A percentile compares a stretch with the other conserved stretches of the same genome.
Conservation (phyloP, 1,140 invertebrate species). For the Steinernema feltiae region DNA sequence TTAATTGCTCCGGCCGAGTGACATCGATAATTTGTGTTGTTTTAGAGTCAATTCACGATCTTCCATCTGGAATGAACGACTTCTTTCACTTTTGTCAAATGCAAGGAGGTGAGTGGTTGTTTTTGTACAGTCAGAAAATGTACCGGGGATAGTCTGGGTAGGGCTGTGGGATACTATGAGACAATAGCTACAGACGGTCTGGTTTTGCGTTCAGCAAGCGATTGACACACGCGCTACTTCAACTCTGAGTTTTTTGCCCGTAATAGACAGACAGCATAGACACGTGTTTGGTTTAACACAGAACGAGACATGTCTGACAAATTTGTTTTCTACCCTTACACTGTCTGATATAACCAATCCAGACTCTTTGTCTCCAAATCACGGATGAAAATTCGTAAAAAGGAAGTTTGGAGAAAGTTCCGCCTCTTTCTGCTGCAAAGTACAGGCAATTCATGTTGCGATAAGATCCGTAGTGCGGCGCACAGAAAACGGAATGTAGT, state of each 20-base stretch:
- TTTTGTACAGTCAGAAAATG: not conserved
- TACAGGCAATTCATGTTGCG: not conserved
- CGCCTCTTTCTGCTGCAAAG: not conserved
- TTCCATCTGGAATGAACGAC: conserved; percentile 24
- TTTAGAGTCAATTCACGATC: not conserved
- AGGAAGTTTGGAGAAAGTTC: not conserved
- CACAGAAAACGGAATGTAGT: not conserved
- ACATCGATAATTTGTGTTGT: not conserved
- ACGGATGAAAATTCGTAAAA: no score
- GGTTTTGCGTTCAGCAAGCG: no score
- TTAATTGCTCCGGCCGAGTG: conserved; percentile 4
- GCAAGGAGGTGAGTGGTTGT: conserved; percentile 13
- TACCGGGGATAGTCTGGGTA: not conserved
- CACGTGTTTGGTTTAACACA: no score
- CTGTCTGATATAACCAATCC: no score
- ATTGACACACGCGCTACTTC: no score
- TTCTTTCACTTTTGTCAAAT: conserved; percentile 8
- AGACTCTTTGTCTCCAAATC: no score
- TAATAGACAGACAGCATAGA: no score
- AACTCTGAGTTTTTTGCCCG: no score
- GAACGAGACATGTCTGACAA: no score
- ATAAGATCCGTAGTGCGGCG: not conserved
- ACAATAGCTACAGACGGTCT: not conserved
- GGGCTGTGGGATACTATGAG: not conserved
- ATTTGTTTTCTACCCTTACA: no score